Evolutionary conservation across 2,113 vertebrate genomes (phyloP).

Genomic region (Cyrtonyx montezumae): DNA sequence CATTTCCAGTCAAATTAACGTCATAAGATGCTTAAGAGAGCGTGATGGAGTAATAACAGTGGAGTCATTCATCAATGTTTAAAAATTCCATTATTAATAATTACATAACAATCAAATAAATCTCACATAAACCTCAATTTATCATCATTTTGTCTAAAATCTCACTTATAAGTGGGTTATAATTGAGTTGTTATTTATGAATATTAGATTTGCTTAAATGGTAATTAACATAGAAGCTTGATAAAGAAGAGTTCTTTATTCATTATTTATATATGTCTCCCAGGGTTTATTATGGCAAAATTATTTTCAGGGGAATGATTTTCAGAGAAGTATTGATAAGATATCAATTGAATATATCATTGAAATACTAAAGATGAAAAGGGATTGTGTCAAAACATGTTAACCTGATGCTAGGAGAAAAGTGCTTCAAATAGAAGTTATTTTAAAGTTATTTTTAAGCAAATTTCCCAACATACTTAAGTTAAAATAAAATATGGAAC

Average conservation of each 20-base stretch:
- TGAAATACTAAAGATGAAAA: neutral
- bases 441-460: neutral
- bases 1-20: neutral
- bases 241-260: neutral
- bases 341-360: too few species aligned
- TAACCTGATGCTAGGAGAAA: neutral
- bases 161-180: slow-evolving; percentile 2
- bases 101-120: neutral
- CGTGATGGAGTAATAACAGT: neutral
- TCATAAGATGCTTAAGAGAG: neutral
- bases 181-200: slow-evolving; percentile 3
- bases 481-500: neutral
- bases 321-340: neutral
- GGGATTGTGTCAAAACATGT: neutral
- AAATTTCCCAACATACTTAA: neutral
- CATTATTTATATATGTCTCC: neutral
- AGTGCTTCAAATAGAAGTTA: neutral
- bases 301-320: neutral
- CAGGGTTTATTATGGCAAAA: neutral
- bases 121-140: neutral
- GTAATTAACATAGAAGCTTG: neutral
- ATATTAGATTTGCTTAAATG: slow-evolving; percentile 14
- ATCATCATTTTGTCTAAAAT: neutral
- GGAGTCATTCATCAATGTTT: neutral
- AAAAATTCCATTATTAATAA: neutral